These are phyloP conservation scores for Dasypolia templi DNA, from an alignment of 2,888 invertebrate species.

Conservation along the genomic window DNA sequence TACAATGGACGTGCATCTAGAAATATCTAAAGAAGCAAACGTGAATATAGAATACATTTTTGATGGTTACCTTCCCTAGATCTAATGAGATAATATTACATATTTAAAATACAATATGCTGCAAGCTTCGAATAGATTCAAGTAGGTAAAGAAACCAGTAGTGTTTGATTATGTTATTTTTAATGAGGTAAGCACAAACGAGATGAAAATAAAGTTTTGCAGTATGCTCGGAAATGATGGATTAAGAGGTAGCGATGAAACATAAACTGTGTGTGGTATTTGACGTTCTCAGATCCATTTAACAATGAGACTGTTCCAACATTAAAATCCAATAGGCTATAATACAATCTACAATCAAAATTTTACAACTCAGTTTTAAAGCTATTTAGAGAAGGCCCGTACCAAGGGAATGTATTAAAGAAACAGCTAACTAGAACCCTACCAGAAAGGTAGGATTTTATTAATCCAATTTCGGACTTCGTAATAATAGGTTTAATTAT, in stretches of 20 bases:
- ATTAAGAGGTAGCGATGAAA: background rate
- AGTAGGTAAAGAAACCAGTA: conserved; percentile 9
- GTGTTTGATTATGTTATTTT: conserved; percentile 1
- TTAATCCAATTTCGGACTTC: conserved; percentile 82
- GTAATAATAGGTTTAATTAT: conserved; percentile 86
- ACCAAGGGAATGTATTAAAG: conserved; percentile 69
- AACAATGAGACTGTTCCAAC: conserved; percentile 10
- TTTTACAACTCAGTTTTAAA: conserved; percentile 47
- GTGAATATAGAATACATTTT: conserved; percentile 38
- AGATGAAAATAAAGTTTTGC: background rate
- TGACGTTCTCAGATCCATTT: background rate
- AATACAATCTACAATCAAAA: conserved; percentile 34
- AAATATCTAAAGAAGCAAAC: conserved; percentile 24
- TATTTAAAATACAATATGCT: background rate
- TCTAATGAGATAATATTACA: conserved; percentile 20
- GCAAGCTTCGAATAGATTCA: background rate
- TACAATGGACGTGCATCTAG: conserved; percentile 51
- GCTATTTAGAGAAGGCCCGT: conserved; percentile 56
- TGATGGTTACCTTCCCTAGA: conserved; percentile 3
- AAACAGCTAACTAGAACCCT: conserved; percentile 69
- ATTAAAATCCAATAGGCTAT: conserved; percentile 22
- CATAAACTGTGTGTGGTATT: background rate
- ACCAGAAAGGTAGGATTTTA: conserved; percentile 75
- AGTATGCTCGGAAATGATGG: background rate
- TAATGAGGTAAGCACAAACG: background rate